These are phyloP conservation scores for Scaptomyza flava DNA, from an alignment of 2,888 invertebrate species.

Conservation along the genomic window DNA sequence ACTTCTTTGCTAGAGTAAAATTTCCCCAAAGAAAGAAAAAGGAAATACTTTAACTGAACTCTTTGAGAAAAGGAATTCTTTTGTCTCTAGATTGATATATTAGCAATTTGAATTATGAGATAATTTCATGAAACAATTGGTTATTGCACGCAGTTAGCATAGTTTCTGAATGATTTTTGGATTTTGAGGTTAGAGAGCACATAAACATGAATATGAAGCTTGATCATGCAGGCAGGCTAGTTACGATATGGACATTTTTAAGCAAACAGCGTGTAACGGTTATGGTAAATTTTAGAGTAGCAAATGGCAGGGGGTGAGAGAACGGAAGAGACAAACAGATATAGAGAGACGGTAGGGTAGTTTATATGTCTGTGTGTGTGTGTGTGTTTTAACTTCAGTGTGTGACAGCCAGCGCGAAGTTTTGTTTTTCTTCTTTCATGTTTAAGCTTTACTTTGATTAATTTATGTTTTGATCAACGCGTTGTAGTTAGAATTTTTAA, in stretches of 20 bases:
- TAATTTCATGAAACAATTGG: background rate
- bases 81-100: background rate
- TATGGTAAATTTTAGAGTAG: background rate
- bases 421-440: slow-evolving; percentile 14
- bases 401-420: slow-evolving; percentile 56
- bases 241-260: slow-evolving; percentile 8
- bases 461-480: slow-evolving; percentile 19
- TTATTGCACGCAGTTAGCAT: slow-evolving; percentile 21
- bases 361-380: slow-evolving; percentile 26
- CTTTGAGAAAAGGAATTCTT: too few relatives aligned
- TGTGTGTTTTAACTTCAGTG: slow-evolving; percentile 16
- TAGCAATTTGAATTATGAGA: background rate
- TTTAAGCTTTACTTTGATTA: slow-evolving; percentile 10
- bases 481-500: slow-evolving; percentile 73
- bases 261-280: slow-evolving; percentile 15
- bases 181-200: slow-evolving; percentile 17
- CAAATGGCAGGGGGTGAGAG: background rate
- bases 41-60: background rate
- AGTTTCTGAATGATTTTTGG: slow-evolving; percentile 1
- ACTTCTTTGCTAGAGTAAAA: background rate
- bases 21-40: slow-evolving; percentile 12
- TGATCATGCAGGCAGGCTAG: slow-evolving; percentile 28
- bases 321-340: background rate
- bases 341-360: slow-evolving; percentile 9
- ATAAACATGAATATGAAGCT: slow-evolving; percentile 13